Evolutionary conservation across 2,888 invertebrate genomes (phyloP), one percentile per base, ranked within the genome.

Genomic region (Vannuccia rotundouncinata): DNA sequence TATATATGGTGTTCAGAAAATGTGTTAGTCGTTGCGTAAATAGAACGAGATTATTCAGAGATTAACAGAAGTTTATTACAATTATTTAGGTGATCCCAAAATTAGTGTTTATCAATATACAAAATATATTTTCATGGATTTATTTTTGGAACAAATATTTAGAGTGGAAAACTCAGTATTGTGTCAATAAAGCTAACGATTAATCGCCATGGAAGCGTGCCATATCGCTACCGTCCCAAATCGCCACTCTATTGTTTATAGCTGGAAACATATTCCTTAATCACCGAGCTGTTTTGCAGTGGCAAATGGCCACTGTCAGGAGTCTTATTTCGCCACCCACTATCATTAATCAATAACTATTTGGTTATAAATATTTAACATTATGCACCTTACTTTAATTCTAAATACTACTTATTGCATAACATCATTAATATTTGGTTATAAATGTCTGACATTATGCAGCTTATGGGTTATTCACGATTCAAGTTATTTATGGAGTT

Each of bases 271-370:
- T 66, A 66, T 66, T 66, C 66, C 66, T 27, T 66, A 66, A 66
- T 66, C 66, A 66, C 66, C 66, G 66, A 17, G 66, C 66, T 66
- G 22, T 66, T 66, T 66, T 66, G 66, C 66, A 66, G 66, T 66
- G 66, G 66, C 66, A 66, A 66, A 66, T 66, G 66, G 66, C 66
- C 66, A 66, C 66, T 66, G 66, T 66, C 66, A 66, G 66, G 66
- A 66, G 66, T 66, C 66, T 66, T 66, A 66, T 66, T 66, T 66
- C 66, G 66, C 66, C 66, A 66, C 45, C 45, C 45, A 45, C 45
- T 45, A 45, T 66, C 66, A 66, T 66, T 66, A 66, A 66, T 66
- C 66, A 66, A 66, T 66, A 66, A 66, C 66, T 66, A 66, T 66
- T 66, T 66, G 66, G 66, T 66, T 66, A 66, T 66, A 66, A 45